Evolutionary conservation across 2,888 invertebrate genomes (phyloP).

Genomic region (Macrophya annulata): DNA sequence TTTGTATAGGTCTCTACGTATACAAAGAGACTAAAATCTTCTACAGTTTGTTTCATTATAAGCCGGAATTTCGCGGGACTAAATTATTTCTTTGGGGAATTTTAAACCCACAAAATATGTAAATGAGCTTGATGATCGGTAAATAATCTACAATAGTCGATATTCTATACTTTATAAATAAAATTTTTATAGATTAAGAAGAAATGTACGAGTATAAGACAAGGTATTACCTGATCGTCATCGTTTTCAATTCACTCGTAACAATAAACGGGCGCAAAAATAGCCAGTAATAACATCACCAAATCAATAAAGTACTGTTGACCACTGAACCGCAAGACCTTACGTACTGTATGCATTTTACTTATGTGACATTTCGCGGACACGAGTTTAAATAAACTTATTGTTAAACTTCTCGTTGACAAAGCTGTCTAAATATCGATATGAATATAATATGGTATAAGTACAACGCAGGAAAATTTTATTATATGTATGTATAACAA

Average conservation of each 20-base stretch:
- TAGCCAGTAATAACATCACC: constrained; percentile 23
- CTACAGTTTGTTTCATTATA: neutral
- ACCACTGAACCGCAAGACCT: constrained; percentile 3
- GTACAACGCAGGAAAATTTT: neutral
- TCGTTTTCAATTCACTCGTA: neutral
- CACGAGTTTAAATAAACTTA: constrained; percentile 11
- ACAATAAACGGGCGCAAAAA: neutral
- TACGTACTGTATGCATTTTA: constrained; percentile 7
- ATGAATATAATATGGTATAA: neutral
- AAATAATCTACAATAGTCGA: constrained; percentile 4
- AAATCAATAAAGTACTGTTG: constrained; percentile 21
- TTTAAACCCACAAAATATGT: neutral
- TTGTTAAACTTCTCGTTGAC: constrained; percentile 14
- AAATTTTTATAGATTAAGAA: neutral
- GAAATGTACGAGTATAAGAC: neutral
- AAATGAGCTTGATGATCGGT: neutral
- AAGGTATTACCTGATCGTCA: neutral
- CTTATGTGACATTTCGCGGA: constrained; percentile 2
- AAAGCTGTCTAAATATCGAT: constrained; percentile 43
- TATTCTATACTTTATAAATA: neutral
- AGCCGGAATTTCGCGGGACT: neutral
- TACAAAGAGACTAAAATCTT: neutral
- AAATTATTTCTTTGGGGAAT: neutral
- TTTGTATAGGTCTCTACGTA: neutral
- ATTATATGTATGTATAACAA: neutral